A percentile compares a stretch with the other conserved stretches of the same genome.
Conservation (phyloP, 2,113 vertebrate genomes). For the Actenoides lindsayi region DNA sequence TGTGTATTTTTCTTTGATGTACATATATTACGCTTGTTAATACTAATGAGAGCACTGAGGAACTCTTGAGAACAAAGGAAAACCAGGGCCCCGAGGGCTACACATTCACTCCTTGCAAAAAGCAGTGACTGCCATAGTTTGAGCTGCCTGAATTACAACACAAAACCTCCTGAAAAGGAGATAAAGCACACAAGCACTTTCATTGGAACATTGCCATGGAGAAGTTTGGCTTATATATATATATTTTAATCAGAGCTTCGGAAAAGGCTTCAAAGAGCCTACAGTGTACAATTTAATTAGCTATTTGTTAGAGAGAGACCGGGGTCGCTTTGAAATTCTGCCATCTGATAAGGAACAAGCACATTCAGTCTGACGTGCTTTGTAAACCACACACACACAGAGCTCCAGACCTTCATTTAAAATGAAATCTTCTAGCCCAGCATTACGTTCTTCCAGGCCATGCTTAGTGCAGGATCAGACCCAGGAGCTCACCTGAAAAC, state of each 20-base stretch:
- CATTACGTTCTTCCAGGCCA: not conserved
- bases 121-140: not conserved
- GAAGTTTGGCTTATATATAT: not conserved
- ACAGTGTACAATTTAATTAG: slow-evolving; percentile 38
- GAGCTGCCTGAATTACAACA: not conserved
- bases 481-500: not conserved
- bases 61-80: slow-evolving; percentile 28
- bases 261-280: slow-evolving; percentile 52
- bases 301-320: slow-evolving; percentile 14
- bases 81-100: not conserved
- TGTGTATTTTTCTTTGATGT: not conserved
- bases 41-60: slow-evolving; percentile 11
- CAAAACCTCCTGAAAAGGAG: not conserved
- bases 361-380: not conserved
- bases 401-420: not conserved
- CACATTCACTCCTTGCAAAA: not conserved
- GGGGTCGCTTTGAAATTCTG: slow-evolving; percentile 5
- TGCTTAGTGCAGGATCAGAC: not conserved
- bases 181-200: not conserved
- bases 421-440: not conserved
- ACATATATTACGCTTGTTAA: not conserved
- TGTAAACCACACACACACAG: not conserved
- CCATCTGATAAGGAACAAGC: slow-evolving; percentile 37
- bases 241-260: slow-evolving; percentile 22
- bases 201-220: not conserved